A percentile compares a stretch with the other conserved stretches of the same genome.
These are phyloP conservation scores for Scomberomorus guttatus DNA, from an alignment of 2,797 vertebrate genomes.

Conservation along the genomic window DNA sequence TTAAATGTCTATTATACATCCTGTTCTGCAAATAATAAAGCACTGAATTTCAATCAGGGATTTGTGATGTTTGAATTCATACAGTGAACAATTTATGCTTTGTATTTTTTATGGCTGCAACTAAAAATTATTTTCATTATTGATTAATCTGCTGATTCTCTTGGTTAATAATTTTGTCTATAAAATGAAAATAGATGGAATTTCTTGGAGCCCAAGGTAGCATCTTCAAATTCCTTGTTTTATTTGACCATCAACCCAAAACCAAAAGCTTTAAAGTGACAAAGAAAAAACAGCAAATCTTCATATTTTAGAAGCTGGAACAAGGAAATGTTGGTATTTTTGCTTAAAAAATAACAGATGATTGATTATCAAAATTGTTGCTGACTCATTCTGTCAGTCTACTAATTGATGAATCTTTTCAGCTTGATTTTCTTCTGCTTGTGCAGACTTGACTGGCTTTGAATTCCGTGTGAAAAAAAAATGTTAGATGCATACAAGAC, in stretches of 20 bases:
- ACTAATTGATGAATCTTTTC: too few relatives aligned
- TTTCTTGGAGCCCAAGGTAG: background rate
- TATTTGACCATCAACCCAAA: background rate
- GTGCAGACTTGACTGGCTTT: too few relatives aligned
- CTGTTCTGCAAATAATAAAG: constrained; percentile 29
- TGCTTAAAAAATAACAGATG: background rate
- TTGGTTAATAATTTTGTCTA: background rate
- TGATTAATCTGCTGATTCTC: background rate
- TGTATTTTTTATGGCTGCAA: background rate
- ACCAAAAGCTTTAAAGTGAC: background rate
- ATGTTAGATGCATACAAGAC: background rate
- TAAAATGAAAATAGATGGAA: background rate
- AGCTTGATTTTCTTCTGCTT: too few relatives aligned
- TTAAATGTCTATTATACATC: background rate
- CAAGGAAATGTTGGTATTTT: background rate
- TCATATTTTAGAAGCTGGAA: background rate
- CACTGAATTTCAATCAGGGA: background rate
- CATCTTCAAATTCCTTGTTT: background rate
- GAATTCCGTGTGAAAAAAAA: background rate
- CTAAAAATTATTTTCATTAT: background rate
- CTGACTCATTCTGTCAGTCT: too few relatives aligned
- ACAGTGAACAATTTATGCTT: background rate
- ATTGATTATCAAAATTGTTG: too few relatives aligned
- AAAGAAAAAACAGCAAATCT: background rate
- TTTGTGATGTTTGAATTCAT: background rate